These are phyloP conservation scores for Brachyopa scutellaris DNA, from an alignment of 2,888 invertebrate genomes.

Conservation along the genomic window DNA sequence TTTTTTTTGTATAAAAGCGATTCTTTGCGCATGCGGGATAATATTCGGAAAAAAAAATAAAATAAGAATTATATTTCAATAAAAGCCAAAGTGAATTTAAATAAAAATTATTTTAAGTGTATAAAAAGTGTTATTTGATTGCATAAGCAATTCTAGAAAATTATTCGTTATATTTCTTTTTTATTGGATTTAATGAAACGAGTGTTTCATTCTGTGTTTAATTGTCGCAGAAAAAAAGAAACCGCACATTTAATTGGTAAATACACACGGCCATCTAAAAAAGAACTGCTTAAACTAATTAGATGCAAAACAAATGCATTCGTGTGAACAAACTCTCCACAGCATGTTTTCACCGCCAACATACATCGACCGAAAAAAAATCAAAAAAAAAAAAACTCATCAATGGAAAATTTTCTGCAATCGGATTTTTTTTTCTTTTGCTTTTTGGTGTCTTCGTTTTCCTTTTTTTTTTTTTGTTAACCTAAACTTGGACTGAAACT, in stretches of 20 bases:
- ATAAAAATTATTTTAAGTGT: constrained; percentile 1
- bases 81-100: constrained; percentile 36
- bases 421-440: constrained; percentile 12
- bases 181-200: background rate
- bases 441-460: constrained; percentile 38
- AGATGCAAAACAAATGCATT: constrained; percentile 56
- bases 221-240: constrained; percentile 1
- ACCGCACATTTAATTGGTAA: constrained; percentile 34
- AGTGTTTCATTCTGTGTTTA: background rate
- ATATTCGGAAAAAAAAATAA: constrained; percentile 12
- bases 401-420: constrained; percentile 78
- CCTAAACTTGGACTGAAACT: constrained; percentile 54
- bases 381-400: constrained; percentile 74
- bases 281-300: background rate
- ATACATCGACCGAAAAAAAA: constrained; percentile 16
- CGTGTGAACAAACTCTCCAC: constrained; percentile 66
- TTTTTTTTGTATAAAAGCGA: no score
- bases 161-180: constrained; percentile 18
- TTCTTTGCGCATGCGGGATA: constrained; percentile 52
- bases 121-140: constrained; percentile 13
- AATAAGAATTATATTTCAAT: constrained; percentile 5
- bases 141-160: constrained; percentile 33
- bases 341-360: constrained; percentile 62
- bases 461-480: constrained; percentile 35
- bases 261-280: constrained; percentile 15